Conservation (phyloP, 1,140 invertebrate genomes). For the Drosophila repleta region DNA sequence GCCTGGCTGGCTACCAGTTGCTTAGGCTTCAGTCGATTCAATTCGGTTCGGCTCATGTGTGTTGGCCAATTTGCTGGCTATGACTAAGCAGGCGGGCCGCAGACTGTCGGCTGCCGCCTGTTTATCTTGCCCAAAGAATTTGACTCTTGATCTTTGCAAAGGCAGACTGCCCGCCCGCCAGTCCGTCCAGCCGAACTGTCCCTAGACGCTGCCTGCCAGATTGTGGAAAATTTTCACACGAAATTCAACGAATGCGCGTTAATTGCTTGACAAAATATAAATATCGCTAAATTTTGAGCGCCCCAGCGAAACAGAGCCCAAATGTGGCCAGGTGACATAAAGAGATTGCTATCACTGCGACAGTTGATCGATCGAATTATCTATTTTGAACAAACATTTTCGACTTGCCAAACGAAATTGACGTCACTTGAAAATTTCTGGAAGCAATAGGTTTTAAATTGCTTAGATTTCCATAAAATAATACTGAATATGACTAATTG, state of each 20-base stretch:
- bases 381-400: background rate
- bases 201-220: background rate
- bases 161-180: background rate
- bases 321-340: background rate
- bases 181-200: slow-evolving; percentile 11
- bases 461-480: too few relatives aligned
- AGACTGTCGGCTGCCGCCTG: slow-evolving; percentile 27
- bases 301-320: slow-evolving; percentile 17
- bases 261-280: slow-evolving; percentile 72
- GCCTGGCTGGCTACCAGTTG: slow-evolving; percentile 37
- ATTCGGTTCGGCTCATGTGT: slow-evolving; percentile 29
- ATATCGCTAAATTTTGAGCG: slow-evolving; percentile 26
- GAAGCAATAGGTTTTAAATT: too few relatives aligned
- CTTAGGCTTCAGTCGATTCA: slow-evolving; percentile 8
- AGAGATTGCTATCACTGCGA: background rate
- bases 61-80: slow-evolving; percentile 60
- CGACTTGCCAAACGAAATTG: background rate
- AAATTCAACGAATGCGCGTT: slow-evolving; percentile 69
- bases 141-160: slow-evolving; percentile 69
- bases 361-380: slow-evolving; percentile 9
- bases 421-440: background rate
- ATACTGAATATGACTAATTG: too few relatives aligned
- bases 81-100: slow-evolving; percentile 49
- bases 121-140: slow-evolving; percentile 71
- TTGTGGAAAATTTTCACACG: slow-evolving; percentile 76